These are phyloP conservation scores for Dryobates pubescens DNA, from an alignment of 2,797 vertebrate species.

Conservation along the genomic window DNA sequence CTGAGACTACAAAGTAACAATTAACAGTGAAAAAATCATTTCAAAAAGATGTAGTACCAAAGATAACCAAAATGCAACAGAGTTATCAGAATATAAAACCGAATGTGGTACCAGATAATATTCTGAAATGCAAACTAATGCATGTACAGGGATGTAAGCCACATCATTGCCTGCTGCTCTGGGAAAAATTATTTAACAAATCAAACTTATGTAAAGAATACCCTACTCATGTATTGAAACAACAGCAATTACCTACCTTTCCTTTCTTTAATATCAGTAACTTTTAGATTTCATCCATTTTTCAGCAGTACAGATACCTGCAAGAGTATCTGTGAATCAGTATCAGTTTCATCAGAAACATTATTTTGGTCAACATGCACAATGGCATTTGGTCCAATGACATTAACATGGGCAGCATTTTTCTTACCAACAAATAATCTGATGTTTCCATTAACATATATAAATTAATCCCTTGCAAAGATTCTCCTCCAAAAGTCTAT, in stretches of 20 bases:
- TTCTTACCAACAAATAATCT: neutral
- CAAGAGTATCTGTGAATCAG: neutral
- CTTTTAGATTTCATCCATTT: neutral
- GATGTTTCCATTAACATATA: neutral
- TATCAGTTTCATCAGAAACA: neutral
- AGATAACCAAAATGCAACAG: neutral
- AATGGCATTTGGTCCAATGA: neutral
- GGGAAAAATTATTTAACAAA: neutral
- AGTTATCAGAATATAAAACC: constrained; percentile 2
- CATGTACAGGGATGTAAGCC: neutral
- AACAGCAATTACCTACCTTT: neutral
- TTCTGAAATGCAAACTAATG: neutral
- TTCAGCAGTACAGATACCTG: neutral
- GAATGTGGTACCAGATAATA: neutral
- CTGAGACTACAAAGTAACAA: neutral
- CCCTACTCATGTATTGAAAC: neutral
- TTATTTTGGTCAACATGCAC: neutral
- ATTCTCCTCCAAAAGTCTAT: neutral
- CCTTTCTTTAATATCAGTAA: neutral
- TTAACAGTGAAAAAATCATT: neutral
- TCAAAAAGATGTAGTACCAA: neutral
- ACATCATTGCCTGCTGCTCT: neutral
- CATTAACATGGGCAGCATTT: neutral
- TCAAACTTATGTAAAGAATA: neutral
- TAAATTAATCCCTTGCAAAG: neutral